Conservation (phyloP, 2,888 invertebrate genomes). For the Perithous albicinctus region DNA sequence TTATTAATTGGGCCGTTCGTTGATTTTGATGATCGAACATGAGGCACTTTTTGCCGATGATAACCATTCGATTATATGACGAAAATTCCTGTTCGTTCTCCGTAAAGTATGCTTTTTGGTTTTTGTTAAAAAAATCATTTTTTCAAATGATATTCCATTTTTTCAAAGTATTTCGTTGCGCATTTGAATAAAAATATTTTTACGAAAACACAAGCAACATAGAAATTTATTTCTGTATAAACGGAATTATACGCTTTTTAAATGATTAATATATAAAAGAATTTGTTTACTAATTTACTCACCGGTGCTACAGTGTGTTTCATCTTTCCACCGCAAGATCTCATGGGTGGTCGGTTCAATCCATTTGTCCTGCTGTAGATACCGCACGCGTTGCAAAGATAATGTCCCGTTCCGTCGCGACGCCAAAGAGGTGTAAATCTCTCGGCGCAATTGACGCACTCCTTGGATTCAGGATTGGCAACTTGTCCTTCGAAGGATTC, state of each 20-base stretch:
- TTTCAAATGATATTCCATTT: no score
- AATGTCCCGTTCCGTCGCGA: constrained; percentile 94
- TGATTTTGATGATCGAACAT: background rate
- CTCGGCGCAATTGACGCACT: constrained; percentile 89
- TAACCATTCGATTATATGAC: background rate
- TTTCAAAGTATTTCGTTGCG: no score
- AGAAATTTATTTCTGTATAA: no score
- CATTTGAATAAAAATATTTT: no score
- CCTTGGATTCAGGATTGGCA: constrained; percentile 87
- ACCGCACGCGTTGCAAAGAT: constrained; percentile 94
- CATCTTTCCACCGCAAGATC: constrained; percentile 78
- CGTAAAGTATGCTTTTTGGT: no score
- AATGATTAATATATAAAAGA: no score
- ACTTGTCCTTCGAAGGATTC: constrained; percentile 85
- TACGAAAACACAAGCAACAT: no score
- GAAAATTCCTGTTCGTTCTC: background rate
- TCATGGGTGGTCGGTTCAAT: constrained; percentile 86
- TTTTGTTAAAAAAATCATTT: no score
- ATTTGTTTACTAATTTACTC: constrained; percentile 65
- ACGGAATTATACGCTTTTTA: no score
- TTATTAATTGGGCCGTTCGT: constrained; percentile 23
- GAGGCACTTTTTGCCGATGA: background rate
- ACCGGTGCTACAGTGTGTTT: constrained; percentile 80
- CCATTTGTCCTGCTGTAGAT: constrained; percentile 86
- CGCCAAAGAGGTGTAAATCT: constrained; percentile 93